These are phyloP conservation scores for Taurulus bubalis DNA, from an alignment of 2,113 vertebrate genomes.

Conservation along the genomic window DNA sequence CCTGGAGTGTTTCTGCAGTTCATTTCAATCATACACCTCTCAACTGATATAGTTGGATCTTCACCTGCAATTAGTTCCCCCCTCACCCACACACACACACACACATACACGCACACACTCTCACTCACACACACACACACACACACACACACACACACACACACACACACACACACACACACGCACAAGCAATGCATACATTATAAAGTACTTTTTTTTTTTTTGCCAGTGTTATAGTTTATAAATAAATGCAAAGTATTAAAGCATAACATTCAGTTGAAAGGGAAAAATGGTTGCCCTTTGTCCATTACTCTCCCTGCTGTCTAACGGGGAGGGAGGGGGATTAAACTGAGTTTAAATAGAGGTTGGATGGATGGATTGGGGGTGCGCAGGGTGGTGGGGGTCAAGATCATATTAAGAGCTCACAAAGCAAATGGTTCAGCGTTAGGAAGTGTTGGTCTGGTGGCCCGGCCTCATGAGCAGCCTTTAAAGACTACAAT, in stretches of 20 bases:
- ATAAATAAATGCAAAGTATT: slow-evolving; percentile 79
- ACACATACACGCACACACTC: not conserved
- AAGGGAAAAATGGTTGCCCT: slow-evolving; percentile 83
- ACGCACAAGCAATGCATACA: not conserved
- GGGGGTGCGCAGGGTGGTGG: slow-evolving; percentile 35
- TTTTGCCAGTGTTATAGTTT: slow-evolving; percentile 72
- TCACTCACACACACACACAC: not conserved
- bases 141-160: slow-evolving; percentile 44
- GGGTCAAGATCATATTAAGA: slow-evolving; percentile 76
- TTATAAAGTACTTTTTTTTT: slow-evolving; percentile 20
- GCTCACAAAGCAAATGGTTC: slow-evolving; percentile 68
- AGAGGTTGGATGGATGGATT: slow-evolving; percentile 62
- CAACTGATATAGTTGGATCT: slow-evolving; percentile 84
- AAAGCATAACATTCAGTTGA: slow-evolving; percentile 83
- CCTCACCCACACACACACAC: slow-evolving; percentile 45
- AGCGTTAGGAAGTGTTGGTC: slow-evolving; percentile 65
- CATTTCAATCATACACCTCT: slow-evolving; percentile 90
- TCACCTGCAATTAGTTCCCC: slow-evolving; percentile 87
- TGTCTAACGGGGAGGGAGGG: slow-evolving; percentile 1
- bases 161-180: not conserved
- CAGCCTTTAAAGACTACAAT: slow-evolving; percentile 71
- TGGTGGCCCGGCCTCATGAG: slow-evolving; percentile 56
- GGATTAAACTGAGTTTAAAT: slow-evolving; percentile 82
- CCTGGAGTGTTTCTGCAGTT: slow-evolving; percentile 91
- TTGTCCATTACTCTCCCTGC: slow-evolving; percentile 86